phyloP scores from a whole-genome alignment of 2,113 vertebrate genomes.

The Rhynchomys soricoides region DNA sequence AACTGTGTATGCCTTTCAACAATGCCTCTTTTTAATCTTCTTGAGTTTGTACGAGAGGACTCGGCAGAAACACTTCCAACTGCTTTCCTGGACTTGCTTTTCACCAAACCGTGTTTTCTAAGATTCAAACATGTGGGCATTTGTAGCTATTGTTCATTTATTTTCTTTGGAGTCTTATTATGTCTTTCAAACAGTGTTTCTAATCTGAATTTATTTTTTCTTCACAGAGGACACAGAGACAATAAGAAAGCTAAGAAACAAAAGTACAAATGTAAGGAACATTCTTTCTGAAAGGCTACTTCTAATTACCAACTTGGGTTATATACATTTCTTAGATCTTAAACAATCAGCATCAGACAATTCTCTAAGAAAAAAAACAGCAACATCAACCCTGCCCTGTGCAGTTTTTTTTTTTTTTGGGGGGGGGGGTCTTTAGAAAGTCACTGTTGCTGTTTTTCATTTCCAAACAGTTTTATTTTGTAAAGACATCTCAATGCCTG shows the following conservation, averaged over 20 bases:
- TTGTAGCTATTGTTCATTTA: not conserved
- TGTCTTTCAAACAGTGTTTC: conserved; percentile 40
- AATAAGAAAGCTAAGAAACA: conserved; percentile 21
- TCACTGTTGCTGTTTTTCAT: conserved; percentile 34
- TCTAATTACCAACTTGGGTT: conserved; percentile 27
- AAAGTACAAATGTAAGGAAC: not conserved
- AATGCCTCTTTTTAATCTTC: not conserved
- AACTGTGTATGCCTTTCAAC: not conserved
- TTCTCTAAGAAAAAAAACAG: conserved; percentile 14
- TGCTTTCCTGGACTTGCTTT: conserved; percentile 3
- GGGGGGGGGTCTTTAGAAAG: conserved; percentile 26
- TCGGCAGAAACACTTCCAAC: not conserved
- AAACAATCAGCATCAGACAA: conserved; percentile 17
- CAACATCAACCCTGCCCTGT: not conserved
- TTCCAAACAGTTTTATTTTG: conserved; percentile 34
- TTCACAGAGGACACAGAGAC: conserved; percentile 14
- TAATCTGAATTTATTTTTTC: conserved; percentile 34
- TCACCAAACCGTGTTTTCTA: conserved; percentile 4
- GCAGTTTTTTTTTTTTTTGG: not conserved
- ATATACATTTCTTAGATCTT: conserved; percentile 23
- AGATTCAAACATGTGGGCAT: not conserved
- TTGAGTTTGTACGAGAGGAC: not conserved
- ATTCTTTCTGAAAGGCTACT: conserved; percentile 2
- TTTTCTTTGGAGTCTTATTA: conserved; percentile 31
- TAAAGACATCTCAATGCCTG: conserved; percentile 54